A percentile compares a stretch with the other conserved stretches of the same genome.
Evolutionary conservation across 2,888 invertebrate genomes (phyloP).

Genomic region (Acronicta leporina): DNA sequence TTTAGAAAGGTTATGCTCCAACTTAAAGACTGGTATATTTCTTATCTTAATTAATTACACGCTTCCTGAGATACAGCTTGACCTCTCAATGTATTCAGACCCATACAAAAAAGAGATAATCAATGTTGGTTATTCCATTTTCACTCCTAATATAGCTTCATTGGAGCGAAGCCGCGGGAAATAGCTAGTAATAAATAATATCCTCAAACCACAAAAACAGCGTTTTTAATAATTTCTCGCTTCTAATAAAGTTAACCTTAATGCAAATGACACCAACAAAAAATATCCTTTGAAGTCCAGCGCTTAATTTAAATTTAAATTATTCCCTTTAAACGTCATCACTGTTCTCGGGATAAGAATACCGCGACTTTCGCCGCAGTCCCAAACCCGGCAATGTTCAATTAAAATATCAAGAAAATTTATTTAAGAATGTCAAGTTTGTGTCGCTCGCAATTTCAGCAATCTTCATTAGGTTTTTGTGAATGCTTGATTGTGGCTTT

Average conservation of each 20-base stretch:
- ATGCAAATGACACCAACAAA: constrained; percentile 6
- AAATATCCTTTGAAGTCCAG: constrained; percentile 25
- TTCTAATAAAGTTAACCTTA: constrained; percentile 4
- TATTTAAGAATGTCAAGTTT: constrained; percentile 13
- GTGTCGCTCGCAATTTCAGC: constrained; percentile 11
- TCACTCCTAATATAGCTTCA: too few species aligned
- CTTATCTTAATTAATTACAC: too few species aligned
- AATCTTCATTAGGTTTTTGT: constrained; percentile 9
- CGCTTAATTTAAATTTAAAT: constrained; percentile 47
- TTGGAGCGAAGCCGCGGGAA: too few species aligned
- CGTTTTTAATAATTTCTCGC: background rate
- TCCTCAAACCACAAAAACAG: background rate
- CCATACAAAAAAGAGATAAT: too few species aligned
- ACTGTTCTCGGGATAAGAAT: constrained; percentile 18
- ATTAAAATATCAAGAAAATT: constrained; percentile 37
- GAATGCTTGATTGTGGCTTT: background rate
- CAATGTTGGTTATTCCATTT: too few species aligned
- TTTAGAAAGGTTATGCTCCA: too few species aligned
- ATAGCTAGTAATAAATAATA: too few species aligned
- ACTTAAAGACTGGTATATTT: too few species aligned
- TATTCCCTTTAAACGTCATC: constrained; percentile 36
- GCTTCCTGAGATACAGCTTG: too few species aligned
- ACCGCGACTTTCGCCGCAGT: constrained; percentile 10
- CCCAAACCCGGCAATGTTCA: constrained; percentile 32
- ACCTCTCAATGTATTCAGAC: too few species aligned